phyloP scores from a whole-genome alignment of 2,113 vertebrate genomes.

The Ammodramus savannarum region DNA sequence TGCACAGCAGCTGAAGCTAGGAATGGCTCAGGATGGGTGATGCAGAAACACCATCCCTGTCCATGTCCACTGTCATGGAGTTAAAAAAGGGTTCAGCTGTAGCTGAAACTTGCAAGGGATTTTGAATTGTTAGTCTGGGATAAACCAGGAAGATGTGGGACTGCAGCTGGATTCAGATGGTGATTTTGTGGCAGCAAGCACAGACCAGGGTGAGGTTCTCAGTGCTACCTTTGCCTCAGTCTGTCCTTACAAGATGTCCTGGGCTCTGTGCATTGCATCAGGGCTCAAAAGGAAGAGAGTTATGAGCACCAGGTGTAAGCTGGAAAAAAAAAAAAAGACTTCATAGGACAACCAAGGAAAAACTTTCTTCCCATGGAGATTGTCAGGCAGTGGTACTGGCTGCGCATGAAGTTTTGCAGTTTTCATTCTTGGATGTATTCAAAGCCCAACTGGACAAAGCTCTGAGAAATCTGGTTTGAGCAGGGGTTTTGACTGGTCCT shows the following conservation, averaged over 20 bases:
- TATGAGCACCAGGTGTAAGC: rapidly evolving
- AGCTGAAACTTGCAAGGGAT: not conserved
- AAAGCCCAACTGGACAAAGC: not conserved
- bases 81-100: not conserved
- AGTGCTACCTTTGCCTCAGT: not conserved
- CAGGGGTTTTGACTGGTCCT: not conserved
- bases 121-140: not conserved
- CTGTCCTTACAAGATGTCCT: not conserved
- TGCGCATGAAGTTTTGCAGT: not conserved
- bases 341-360: not conserved
- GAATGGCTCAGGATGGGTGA: not conserved
- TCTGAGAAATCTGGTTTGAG: not conserved
- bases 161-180: not conserved
- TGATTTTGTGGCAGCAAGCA: not conserved
- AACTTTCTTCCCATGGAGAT: not conserved
- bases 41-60: not conserved
- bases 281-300: not conserved
- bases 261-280: not conserved
- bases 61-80: not conserved
- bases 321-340: not conserved
- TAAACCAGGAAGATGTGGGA: not conserved
- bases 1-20: not conserved
- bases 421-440: not conserved
- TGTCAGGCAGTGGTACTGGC: not conserved
- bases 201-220: not conserved